Evolutionary conservation across 2,888 invertebrate species (phyloP).

Genomic region (Sympetrum striolatum): DNA sequence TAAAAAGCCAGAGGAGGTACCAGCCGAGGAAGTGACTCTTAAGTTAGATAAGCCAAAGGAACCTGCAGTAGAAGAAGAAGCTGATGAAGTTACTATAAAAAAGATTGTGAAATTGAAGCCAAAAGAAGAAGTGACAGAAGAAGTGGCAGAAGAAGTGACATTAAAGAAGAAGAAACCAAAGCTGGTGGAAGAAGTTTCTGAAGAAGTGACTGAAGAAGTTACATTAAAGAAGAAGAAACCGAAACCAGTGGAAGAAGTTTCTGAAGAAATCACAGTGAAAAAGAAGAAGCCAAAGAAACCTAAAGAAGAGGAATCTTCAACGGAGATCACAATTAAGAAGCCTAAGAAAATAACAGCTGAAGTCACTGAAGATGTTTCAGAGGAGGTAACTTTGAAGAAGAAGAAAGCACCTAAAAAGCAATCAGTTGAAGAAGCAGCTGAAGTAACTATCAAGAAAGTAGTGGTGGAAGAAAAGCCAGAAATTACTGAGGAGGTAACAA

Average conservation of each 20-base stretch:
- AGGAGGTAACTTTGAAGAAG: slow-evolving; percentile 32
- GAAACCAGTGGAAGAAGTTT: slow-evolving; percentile 53
- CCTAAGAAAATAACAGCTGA: slow-evolving; percentile 47
- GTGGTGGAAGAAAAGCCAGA: slow-evolving; percentile 32
- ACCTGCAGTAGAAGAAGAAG: slow-evolving; percentile 48
- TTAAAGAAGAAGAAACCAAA: slow-evolving; percentile 49
- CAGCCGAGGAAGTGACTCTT: slow-evolving; percentile 47
- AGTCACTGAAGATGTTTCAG: slow-evolving; percentile 51
- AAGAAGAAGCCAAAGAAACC: slow-evolving; percentile 57
- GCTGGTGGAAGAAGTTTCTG: slow-evolving; percentile 53
- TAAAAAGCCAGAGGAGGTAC: slow-evolving; percentile 46
- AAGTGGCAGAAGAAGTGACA: slow-evolving; percentile 52
- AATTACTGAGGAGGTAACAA: slow-evolving; percentile 55
- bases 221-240: slow-evolving; percentile 48
- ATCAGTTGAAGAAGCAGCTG: slow-evolving; percentile 48
- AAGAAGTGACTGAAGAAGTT: slow-evolving; percentile 56
- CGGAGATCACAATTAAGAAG: slow-evolving; percentile 37
- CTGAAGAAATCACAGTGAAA: slow-evolving; percentile 56
- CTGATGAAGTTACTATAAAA: slow-evolving; percentile 48
- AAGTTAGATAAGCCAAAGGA: slow-evolving; percentile 48
- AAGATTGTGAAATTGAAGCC: slow-evolving; percentile 52
- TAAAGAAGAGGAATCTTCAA: slow-evolving; percentile 49
- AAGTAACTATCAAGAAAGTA: slow-evolving; percentile 45
- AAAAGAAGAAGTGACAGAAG: slow-evolving; percentile 52
- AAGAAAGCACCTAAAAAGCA: slow-evolving; percentile 44